Evolutionary conservation across 2,797 vertebrate species (phyloP), one percentile per base, ranked within the genome.

Genomic region (Cyclura pinguis): DNA sequence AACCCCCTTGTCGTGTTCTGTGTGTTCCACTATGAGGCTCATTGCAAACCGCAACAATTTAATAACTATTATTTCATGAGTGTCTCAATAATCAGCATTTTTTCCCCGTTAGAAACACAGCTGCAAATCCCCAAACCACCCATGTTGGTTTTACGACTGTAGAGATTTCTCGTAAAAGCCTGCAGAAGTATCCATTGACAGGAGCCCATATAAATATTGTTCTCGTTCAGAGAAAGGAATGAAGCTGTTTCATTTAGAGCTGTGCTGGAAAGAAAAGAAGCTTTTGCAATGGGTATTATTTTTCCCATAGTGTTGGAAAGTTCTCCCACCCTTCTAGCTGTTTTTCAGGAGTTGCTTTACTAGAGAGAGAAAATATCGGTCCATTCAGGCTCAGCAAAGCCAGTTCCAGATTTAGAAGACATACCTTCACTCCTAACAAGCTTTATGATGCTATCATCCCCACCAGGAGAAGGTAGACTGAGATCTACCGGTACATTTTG

Each of bases 11-110:
- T 29, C 13, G 3, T n/a, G 29, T 38, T 69, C 5, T 5, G 9
- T 42, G 16, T 42, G 6, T 52, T 59, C 55, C 72, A 59, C 35
- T 27, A 59, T 16, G 14, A 42, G 52, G 22, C 32, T 76, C 10
- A 29, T 76, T 57, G 74, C 22, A 73, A 85, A 73, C 84, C 84
- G 3, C 84, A 74, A 57, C 84, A 76, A 76, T 86, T 86, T 86
- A 86, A 57, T 59, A 76, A 57, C 47, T 20, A 52, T 72, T 76
- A 59, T 76, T 76, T 38, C n/a, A 42, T 13, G 24, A 6, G 52
- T 76, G 22, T 76, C 73, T 76, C 72, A 86, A 27, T n/a, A 38
- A 47, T 38, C 7, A 20, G 73, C 1, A 10, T 86, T 59, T 42
- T 10, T 2, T 1, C 52, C 85, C 27, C 7, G n/a, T 59, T 57